Percentiles rank a stretch among this genome's conserved stretches.
phyloP scores from a whole-genome alignment of 2,797 vertebrate genomes.

The Denticeps clupeoides region DNA sequence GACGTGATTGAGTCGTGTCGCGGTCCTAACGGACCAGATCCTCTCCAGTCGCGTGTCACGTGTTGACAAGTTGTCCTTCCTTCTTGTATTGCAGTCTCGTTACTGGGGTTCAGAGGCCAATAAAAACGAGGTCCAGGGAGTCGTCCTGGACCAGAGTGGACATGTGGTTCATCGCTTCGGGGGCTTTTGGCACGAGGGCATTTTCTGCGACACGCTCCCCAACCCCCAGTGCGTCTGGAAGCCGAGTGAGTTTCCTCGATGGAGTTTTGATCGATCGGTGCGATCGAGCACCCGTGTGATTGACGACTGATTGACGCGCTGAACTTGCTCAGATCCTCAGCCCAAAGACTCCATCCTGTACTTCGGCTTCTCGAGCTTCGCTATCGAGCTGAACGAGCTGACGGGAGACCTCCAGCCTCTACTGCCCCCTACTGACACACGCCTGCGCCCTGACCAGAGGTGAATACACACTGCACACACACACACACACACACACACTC shows the following conservation, averaged over 20 bases:
- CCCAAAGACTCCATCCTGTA: slow-evolving; percentile 70
- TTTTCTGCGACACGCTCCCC: slow-evolving; percentile 74
- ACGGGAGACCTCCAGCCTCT: slow-evolving; percentile 60
- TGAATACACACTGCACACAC: slow-evolving; percentile 22
- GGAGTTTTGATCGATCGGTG: too few relatives aligned
- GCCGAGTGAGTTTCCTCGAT: slow-evolving; percentile 64
- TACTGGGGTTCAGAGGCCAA: slow-evolving; percentile 80
- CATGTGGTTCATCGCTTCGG: slow-evolving; percentile 76
- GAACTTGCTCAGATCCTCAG: slow-evolving; percentile 64
- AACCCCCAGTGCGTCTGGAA: slow-evolving; percentile 81
- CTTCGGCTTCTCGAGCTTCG: slow-evolving; percentile 85
- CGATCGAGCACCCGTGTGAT: too few relatives aligned
- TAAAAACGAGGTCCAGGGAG: slow-evolving; percentile 81
- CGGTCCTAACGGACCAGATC: too few relatives aligned
- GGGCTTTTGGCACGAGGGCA: slow-evolving; percentile 86
- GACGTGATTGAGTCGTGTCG: too few relatives aligned
- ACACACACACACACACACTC: too few relatives aligned
- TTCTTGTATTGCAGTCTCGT: slow-evolving; percentile 58
- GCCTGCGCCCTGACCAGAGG: slow-evolving; percentile 86
- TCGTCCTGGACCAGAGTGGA: slow-evolving; percentile 72
- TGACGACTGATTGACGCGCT: too few relatives aligned
- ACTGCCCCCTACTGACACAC: slow-evolving; percentile 78
- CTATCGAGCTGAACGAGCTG: slow-evolving; percentile 85
- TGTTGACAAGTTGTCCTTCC: not conserved
- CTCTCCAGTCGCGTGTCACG: too few relatives aligned